These are phyloP conservation scores for Terebella lapidaria DNA, from an alignment of 2,888 invertebrate species.

Conservation along the genomic window DNA sequence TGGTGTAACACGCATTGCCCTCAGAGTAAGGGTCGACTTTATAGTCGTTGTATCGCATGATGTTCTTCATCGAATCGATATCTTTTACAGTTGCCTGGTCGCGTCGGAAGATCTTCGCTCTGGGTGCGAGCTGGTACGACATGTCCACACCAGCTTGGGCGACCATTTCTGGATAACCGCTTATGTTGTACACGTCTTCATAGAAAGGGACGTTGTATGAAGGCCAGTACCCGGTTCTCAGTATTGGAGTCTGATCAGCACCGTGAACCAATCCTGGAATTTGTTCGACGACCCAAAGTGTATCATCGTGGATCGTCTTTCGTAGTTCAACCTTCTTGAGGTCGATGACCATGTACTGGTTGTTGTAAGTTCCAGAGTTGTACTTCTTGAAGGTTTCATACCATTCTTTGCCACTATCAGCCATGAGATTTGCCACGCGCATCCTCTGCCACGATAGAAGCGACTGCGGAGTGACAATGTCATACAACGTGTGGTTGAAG, in stretches of 20 bases:
- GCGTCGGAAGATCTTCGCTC: conserved; percentile 51
- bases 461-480: conserved; percentile 33
- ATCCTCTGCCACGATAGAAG: conserved; percentile 49
- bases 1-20: conserved; percentile 38
- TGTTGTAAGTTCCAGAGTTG: conserved; percentile 53
- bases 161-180: conserved; percentile 45
- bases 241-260: conserved; percentile 38
- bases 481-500: conserved; percentile 39
- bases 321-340: conserved; percentile 37
- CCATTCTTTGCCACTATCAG: conserved; percentile 44
- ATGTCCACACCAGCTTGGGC: conserved; percentile 36
- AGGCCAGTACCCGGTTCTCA: conserved; percentile 49
- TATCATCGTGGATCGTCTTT: conserved; percentile 32
- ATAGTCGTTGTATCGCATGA: conserved; percentile 51
- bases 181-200: conserved; percentile 44
- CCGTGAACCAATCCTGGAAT: conserved; percentile 44
- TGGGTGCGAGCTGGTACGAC: conserved; percentile 47
- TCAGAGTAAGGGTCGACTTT: conserved; percentile 44
- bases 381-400: conserved; percentile 30
- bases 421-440: conserved; percentile 48
- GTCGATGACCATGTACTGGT: conserved; percentile 52
- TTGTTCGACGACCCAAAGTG: conserved; percentile 50
- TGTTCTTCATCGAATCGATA: conserved; percentile 37
- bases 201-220: conserved; percentile 52
- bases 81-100: conserved; percentile 41